A percentile compares a stretch with the other conserved stretches of the same genome.
Evolutionary conservation across 2,113 vertebrate genomes (phyloP).

Genomic region (Apus apus): DNA sequence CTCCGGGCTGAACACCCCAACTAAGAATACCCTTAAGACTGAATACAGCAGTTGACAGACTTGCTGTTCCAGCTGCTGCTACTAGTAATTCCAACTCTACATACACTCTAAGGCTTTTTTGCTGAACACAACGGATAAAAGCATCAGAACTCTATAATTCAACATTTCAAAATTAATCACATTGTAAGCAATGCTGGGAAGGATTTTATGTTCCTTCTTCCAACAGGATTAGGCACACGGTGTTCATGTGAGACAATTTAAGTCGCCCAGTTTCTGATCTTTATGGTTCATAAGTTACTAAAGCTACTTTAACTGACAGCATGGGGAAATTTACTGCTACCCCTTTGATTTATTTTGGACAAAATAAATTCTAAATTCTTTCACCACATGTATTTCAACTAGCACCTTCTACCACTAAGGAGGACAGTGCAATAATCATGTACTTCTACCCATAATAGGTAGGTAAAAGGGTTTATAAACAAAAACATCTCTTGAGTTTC

Average conservation of each 20-base stretch:
- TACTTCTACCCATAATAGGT: background rate
- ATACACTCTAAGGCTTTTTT: background rate
- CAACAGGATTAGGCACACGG: background rate
- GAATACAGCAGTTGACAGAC: background rate
- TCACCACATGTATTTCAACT: background rate
- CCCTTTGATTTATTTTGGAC: slow-evolving; percentile 25
- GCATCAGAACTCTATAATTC: background rate
- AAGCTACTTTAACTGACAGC: slow-evolving; percentile 39
- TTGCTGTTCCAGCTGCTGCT: background rate
- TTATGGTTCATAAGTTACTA: background rate
- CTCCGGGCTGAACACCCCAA: no score
- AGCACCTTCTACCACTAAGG: background rate
- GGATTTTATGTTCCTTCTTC: background rate
- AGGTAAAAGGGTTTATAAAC: background rate
- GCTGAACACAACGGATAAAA: background rate
- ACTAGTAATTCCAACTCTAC: background rate
- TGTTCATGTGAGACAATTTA: background rate
- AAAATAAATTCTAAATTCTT: background rate
- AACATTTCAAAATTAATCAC: background rate
- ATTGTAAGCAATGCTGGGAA: background rate
- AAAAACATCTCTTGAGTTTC: background rate
- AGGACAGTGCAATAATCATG: background rate
- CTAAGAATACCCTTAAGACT: background rate
- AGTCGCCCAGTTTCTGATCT: slow-evolving; percentile 22
- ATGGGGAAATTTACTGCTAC: slow-evolving; percentile 36